Evolutionary conservation across 2,888 invertebrate species (phyloP).

Genomic region (Hemaris fuciformis): DNA sequence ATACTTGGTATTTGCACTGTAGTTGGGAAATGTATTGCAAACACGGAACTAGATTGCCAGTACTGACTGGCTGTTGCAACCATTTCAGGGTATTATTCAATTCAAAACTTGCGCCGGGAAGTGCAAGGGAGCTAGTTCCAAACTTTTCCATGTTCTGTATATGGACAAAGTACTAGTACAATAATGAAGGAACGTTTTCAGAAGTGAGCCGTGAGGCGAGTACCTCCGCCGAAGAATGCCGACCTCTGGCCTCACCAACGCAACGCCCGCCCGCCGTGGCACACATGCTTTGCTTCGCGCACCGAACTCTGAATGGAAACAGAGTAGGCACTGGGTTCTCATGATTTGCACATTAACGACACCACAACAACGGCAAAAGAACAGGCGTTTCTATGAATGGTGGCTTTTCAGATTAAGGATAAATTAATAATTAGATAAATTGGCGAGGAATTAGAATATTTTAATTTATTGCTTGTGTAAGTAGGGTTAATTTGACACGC

Average conservation of each 20-base stretch:
- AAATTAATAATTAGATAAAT: too few species aligned
- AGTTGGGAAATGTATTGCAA: not conserved
- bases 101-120: not conserved
- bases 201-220: too few species aligned
- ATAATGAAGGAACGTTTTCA: conserved; percentile 13
- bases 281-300: not conserved
- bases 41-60: not conserved
- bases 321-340: not conserved
- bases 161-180: not conserved
- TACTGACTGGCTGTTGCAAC: not conserved
- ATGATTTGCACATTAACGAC: not conserved
- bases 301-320: not conserved
- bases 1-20: not conserved
- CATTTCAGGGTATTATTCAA: not conserved
- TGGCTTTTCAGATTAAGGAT: too few species aligned
- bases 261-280: conserved; percentile 11
- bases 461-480: too few species aligned
- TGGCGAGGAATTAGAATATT: too few species aligned
- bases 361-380: too few species aligned
- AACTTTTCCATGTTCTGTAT: not conserved
- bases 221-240: conserved; percentile 30
- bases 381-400: too few species aligned
- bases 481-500: too few species aligned
- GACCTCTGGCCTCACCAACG: conserved; percentile 45
- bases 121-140: not conserved